A percentile compares a stretch with the other conserved stretches of the same genome.
Evolutionary conservation across 1,140 invertebrate species (phyloP).

Genomic region (Sinonovacula constricta): DNA sequence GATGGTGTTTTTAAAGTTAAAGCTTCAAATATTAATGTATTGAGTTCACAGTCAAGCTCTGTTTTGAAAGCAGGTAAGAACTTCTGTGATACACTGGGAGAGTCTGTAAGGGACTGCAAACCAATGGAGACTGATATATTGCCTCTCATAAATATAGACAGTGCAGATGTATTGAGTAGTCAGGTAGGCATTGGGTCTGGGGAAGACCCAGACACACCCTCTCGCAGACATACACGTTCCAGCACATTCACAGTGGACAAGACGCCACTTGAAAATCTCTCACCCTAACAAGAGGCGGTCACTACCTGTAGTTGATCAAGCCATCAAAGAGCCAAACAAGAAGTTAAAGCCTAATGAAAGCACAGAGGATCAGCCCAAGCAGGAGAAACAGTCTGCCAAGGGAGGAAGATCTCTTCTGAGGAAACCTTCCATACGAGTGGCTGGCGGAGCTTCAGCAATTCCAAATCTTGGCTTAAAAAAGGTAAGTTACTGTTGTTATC

Average conservation of each 20-base stretch:
- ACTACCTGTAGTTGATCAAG: conserved; percentile 13
- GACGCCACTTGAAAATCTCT: conserved; percentile 24
- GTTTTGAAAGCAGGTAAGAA: not conserved
- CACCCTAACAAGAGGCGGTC: conserved; percentile 23
- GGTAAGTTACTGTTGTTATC: too few species aligned
- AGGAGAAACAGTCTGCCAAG: not conserved
- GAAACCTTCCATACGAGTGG: not conserved
- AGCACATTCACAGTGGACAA: conserved; percentile 25
- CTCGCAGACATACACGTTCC: conserved; percentile 21
- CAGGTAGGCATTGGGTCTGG: not conserved
- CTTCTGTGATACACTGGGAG: too few species aligned
- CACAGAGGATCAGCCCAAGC: too few species aligned
- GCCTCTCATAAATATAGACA: not conserved
- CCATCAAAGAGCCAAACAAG: too few species aligned
- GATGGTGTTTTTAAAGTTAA: not conserved
- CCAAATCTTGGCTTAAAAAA: not conserved
- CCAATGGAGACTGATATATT: not conserved
- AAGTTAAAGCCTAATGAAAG: too few species aligned
- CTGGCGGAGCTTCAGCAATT: not conserved
- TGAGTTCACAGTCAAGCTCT: not conserved
- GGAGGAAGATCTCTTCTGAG: not conserved
- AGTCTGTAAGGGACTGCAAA: not conserved
- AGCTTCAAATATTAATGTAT: too few species aligned
- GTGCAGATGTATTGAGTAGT: not conserved
- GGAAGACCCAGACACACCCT: not conserved